These are phyloP conservation scores for Enteromius viviparus DNA, from an alignment of 2,797 vertebrate species.

Conservation along the genomic window DNA sequence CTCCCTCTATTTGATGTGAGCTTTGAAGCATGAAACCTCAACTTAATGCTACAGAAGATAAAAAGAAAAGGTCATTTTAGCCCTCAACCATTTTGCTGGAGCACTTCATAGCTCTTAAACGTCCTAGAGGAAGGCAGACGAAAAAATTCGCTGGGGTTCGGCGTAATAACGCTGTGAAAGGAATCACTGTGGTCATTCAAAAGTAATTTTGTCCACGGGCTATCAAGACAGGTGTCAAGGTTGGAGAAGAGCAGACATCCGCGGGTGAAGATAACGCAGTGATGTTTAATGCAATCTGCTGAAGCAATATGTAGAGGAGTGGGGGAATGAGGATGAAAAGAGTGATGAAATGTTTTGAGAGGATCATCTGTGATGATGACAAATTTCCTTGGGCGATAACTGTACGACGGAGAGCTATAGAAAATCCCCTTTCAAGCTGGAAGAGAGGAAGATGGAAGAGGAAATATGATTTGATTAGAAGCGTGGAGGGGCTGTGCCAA, in stretches of 20 bases:
- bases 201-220: slow-evolving; percentile 59
- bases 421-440: slow-evolving; percentile 77
- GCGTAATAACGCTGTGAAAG: slow-evolving; percentile 38
- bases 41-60: slow-evolving; percentile 61
- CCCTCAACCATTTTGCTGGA: slow-evolving; percentile 67
- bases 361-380: slow-evolving; percentile 61
- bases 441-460: slow-evolving; percentile 67
- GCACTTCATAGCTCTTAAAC: slow-evolving; percentile 47
- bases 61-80: slow-evolving; percentile 75
- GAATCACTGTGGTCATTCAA: slow-evolving; percentile 54
- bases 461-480: slow-evolving; percentile 62
- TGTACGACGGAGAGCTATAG: slow-evolving; percentile 75
- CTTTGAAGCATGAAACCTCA: slow-evolving; percentile 53
- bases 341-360: slow-evolving; percentile 52
- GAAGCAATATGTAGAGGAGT: slow-evolving; percentile 46
- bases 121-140: slow-evolving; percentile 3
- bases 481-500: slow-evolving; percentile 63
- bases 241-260: slow-evolving; percentile 46
- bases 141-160: slow-evolving; percentile 29
- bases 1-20: slow-evolving; percentile 41
- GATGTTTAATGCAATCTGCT: slow-evolving; percentile 47
- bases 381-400: slow-evolving; percentile 80
- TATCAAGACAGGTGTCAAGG: slow-evolving; percentile 56
- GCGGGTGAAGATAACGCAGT: not conserved
- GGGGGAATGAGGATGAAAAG: slow-evolving; percentile 45